phyloP scores from a whole-genome alignment of 2,888 invertebrate species.

The Selenia dentaria region DNA sequence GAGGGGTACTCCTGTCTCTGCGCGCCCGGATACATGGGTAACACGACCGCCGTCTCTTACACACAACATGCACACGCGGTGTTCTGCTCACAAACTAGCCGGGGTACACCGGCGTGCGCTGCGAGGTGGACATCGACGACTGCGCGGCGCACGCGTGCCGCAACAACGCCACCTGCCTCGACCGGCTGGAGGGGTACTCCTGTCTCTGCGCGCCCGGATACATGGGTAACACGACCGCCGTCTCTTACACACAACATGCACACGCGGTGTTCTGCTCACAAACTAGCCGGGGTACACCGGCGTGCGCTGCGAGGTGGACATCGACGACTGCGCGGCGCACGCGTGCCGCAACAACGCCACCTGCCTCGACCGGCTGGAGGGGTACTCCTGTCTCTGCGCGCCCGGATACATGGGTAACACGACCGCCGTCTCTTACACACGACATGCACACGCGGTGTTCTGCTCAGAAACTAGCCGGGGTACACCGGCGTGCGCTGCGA shows the following conservation, averaged over 20 bases:
- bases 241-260: no score
- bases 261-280: no score
- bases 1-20: slow-evolving; percentile 96
- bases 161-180: slow-evolving; percentile 98
- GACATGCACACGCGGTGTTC: no score
- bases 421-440: no score
- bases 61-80: no score
- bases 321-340: slow-evolving; percentile 96
- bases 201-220: slow-evolving; percentile 96
- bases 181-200: slow-evolving; percentile 94
- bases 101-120: slow-evolving; percentile 97
- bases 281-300: slow-evolving; percentile 96
- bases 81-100: no score
- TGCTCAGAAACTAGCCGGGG: slow-evolving; percentile 92
- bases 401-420: slow-evolving; percentile 96
- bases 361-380: slow-evolving; percentile 95
- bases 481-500: slow-evolving; percentile 98
- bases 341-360: slow-evolving; percentile 98
- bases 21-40: slow-evolving; percentile 94
- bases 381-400: slow-evolving; percentile 95
- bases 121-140: slow-evolving; percentile 98
- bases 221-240: no score
- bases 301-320: slow-evolving; percentile 96
- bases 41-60: no score
- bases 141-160: slow-evolving; percentile 94